Conservation (phyloP, 2,113 vertebrate genomes). For the Stercorarius parasiticus region DNA sequence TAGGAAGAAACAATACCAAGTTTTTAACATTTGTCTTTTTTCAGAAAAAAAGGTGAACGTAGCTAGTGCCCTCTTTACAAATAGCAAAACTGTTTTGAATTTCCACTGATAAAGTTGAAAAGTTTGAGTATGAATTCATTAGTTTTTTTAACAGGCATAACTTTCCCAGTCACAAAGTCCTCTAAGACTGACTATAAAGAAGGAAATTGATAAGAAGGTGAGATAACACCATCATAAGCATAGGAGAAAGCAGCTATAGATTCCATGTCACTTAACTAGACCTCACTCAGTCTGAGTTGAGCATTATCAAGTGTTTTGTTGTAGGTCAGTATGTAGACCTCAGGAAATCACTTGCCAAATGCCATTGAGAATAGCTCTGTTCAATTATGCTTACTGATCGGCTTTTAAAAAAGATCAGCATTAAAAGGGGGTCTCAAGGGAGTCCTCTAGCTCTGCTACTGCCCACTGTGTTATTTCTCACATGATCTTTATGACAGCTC, state of each 20-base stretch:
- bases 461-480: neutral
- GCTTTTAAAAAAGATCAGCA: neutral
- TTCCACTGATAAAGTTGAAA: neutral
- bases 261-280: neutral
- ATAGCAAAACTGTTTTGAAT: neutral
- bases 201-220: neutral
- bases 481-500: neutral
- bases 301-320: neutral
- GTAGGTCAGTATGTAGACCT: neutral
- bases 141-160: neutral
- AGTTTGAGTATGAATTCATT: neutral
- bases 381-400: neutral
- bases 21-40: neutral
- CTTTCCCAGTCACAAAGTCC: neutral
- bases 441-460: neutral
- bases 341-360: neutral
- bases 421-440: neutral
- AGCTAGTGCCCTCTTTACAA: neutral
- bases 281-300: neutral
- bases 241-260: neutral
- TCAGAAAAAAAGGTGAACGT: neutral
- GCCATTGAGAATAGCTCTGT: neutral
- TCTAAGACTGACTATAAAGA: neutral
- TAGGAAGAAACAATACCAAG: neutral
- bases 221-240: neutral